Base-by-base conservation (phyloP, 1,140 invertebrate species). In the Drosophila pandora region DNA sequence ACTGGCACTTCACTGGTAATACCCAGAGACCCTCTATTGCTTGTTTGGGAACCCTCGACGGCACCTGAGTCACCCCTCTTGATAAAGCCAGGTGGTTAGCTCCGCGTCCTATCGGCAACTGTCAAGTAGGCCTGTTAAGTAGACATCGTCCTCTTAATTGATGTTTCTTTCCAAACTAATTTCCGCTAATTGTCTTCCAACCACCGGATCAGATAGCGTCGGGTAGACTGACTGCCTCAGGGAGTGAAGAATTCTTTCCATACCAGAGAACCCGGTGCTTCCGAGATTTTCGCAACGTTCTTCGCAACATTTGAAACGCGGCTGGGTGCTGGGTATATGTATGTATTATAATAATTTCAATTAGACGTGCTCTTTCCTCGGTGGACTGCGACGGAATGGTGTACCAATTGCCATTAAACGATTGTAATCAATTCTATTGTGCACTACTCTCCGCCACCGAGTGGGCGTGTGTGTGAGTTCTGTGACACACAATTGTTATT, bases 391-490 rank as follows among this genome's bases (percentile, higher is more conserved):
- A 75, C 70, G 25, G 48, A 75, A 52, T 75, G 71, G 48, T 52
- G 60, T 75, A 58, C 48, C 70, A 75, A 75, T 75, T 65, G 71
- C 71, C 71, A 75, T 75, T 75, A 58, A 75, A 75, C 71, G 70
- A 75, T 75, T 55, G 45, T 75, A 75, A 75, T 75, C 71, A 75
- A 75, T 75, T 75, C 72, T 34, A 75, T 75, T 75, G 71, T 75
- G 57, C 69, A 62, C 70, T 65, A 62, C 48, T 55, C 64, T 56
- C 43, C 52, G 13, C 30, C 52, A 10, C 32, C 5, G 63, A 30
- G 62, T 68, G 22, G 63, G 63, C 39, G 65, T 65, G 34, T 39
- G 21, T 73, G 53, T 48, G 57, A 17, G 17, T 17, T 17, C 10
- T 25, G n/a, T 67, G 63, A 32, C 63, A 64, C 71, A 48, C 60